Conservation (phyloP, 2,113 vertebrate species). For the Tympanuchus pallidicinctus region DNA sequence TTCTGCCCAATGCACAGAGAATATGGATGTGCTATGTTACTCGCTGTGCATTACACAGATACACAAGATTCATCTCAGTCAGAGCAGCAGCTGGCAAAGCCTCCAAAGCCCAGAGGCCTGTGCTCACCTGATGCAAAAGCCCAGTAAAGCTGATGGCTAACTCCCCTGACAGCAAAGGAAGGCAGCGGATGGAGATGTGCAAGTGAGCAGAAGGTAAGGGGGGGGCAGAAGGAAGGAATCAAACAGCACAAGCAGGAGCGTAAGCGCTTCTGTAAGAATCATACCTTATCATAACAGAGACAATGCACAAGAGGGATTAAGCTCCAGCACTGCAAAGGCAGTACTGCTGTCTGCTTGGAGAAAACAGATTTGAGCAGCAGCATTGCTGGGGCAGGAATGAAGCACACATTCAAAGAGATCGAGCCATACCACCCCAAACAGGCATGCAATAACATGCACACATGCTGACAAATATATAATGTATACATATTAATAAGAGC, state of each 20-base stretch:
- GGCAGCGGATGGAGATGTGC: neutral
- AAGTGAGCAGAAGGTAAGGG: neutral
- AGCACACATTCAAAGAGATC: neutral
- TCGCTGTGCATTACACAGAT: neutral
- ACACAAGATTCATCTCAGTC: slow-evolving; percentile 25
- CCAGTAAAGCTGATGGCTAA: neutral
- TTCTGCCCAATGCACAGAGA: slow-evolving; percentile 29
- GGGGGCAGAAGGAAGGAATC: neutral
- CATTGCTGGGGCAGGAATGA: neutral
- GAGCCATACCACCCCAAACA: neutral
- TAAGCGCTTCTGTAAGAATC: neutral
- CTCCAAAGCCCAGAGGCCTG: neutral
- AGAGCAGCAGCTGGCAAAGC: neutral
- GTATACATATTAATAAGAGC: neutral
- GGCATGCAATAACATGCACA: neutral
- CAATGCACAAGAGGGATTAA: neutral
- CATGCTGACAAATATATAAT: neutral
- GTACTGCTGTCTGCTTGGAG: neutral
- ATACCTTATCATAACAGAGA: neutral
- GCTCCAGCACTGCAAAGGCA: neutral
- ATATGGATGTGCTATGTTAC: slow-evolving; percentile 7
- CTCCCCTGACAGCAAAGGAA: neutral
- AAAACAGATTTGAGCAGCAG: neutral
- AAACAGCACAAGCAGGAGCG: neutral
- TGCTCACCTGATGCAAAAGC: neutral